A percentile compares a stretch with the other conserved stretches of the same genome.
phyloP scores from a whole-genome alignment of 2,888 invertebrate species.

The Gymnosoma rotundatum region DNA sequence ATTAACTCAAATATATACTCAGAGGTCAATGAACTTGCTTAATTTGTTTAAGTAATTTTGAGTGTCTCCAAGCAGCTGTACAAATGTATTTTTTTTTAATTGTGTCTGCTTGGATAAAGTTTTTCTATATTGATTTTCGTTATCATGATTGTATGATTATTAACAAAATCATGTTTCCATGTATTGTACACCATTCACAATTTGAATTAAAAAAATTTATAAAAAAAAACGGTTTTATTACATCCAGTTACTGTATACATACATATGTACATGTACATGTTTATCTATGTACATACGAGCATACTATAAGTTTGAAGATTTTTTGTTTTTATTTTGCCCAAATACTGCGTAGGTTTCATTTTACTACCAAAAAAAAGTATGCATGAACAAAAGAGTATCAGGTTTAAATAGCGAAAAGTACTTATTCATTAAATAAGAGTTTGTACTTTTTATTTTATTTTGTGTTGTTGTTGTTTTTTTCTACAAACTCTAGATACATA shows the following conservation, averaged over 20 bases:
- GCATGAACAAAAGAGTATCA: neutral
- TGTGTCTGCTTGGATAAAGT: neutral
- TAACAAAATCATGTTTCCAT: constrained; percentile 38
- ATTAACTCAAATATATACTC: neutral
- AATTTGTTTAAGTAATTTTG: neutral
- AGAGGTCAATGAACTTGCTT: constrained; percentile 41
- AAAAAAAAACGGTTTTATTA: too few species aligned
- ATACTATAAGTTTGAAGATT: too few species aligned
- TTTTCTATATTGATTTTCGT: constrained; percentile 43
- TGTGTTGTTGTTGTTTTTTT: neutral
- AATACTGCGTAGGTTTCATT: constrained; percentile 49
- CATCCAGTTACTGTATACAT: too few species aligned
- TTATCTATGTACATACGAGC: too few species aligned
- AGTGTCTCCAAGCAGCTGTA: neutral
- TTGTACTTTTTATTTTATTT: constrained; percentile 28
- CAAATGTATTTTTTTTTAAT: constrained; percentile 1
- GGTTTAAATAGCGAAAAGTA: neutral
- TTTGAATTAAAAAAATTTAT: too few species aligned
- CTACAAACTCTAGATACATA: constrained; percentile 2
- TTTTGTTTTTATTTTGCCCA: neutral
- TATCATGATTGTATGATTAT: constrained; percentile 42
- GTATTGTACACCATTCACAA: neutral
- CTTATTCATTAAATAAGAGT: constrained; percentile 44
- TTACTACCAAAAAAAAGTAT: neutral
- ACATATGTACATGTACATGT: too few species aligned